Evolutionary conservation across 1,140 invertebrate species (phyloP).

Genomic region (Aricia agestis): DNA sequence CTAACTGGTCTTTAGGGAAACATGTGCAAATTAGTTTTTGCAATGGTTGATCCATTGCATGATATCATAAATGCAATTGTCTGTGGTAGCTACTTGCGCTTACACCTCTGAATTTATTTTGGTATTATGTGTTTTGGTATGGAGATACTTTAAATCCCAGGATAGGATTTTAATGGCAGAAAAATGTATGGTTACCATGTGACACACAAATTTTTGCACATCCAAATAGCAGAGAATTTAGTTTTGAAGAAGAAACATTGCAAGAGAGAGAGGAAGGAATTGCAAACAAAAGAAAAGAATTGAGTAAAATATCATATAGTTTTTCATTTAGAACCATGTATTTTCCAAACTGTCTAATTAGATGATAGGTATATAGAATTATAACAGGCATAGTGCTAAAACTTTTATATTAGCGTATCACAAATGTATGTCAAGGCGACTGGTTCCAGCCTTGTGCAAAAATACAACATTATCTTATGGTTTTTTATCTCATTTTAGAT

Average conservation of each 20-base stretch:
- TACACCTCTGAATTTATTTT: too few relatives aligned
- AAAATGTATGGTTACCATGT: too few relatives aligned
- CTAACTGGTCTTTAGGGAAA: not conserved
- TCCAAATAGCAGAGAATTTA: too few relatives aligned
- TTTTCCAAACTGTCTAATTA: not conserved
- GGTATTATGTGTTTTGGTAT: too few relatives aligned
- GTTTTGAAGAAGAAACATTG: too few relatives aligned
- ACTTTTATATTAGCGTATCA: not conserved
- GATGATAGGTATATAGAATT: not conserved
- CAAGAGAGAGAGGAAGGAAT: too few relatives aligned
- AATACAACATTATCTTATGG: not conserved
- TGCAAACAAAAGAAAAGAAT: too few relatives aligned
- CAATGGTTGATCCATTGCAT: not conserved
- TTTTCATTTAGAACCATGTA: not conserved
- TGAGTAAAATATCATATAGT: not conserved
- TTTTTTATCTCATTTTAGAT: not conserved
- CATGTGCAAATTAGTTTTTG: not conserved
- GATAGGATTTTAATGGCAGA: too few relatives aligned
- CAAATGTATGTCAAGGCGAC: not conserved
- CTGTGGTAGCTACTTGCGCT: too few relatives aligned
- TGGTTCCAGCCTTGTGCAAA: not conserved
- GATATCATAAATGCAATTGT: not conserved
- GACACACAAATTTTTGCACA: too few relatives aligned
- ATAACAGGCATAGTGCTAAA: not conserved
- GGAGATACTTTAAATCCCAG: too few relatives aligned